Base-by-base conservation (phyloP, 2,113 vertebrate genomes). In the Otis tarda region DNA sequence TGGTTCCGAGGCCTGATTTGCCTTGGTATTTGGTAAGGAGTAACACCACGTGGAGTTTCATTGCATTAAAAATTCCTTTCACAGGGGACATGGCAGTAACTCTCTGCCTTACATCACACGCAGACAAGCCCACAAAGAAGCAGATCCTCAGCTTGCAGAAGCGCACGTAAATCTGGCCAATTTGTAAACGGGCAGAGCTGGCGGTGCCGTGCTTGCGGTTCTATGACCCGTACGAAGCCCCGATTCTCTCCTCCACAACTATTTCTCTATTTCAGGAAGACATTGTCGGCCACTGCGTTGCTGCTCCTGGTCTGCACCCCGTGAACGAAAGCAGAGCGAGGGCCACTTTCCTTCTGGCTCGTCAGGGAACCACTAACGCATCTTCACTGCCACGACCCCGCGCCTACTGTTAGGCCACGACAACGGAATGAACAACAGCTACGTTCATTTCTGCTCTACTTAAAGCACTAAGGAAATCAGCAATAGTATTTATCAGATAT, bases 91-190 rank as follows among this genome's bases (percentile, higher is more conserved):
- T 23, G 20, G 28, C 0, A 0, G 53, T 33, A 60, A 41, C 25
- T 65, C 33, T 37, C 27, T 19, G 9, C 47, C 47, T 49, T 18
- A 13, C 6, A 6, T 4, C 53, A n/a, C 31, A 37, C 0, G 0
- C 12, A 53, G 52, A 47, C 17, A 41, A 83, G 25, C 9, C 17
- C 61, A 24, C 5, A 10, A 23, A 76, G 68, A 18, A 63, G 68
- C 2, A 43, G 43, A 37, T 39, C 57, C 63, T 57, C 2, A 1
- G 30, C 68, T 67, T 61, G 49, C 41, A 49, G 47, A 65, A 56
- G 35, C 5, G 12, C 23, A 13, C 12, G 8, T 28, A 76, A 52
- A 35, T 61, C 75, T 93, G 61, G 41, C 12, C 21, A 33, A 57
- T 20, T 28, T 43, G 43, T 41, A 45, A 23, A 30, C 9, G 24